Evolutionary conservation across 2,888 invertebrate genomes (phyloP), one percentile per base, ranked within the genome.

Genomic region (Eupelmus urozonus): DNA sequence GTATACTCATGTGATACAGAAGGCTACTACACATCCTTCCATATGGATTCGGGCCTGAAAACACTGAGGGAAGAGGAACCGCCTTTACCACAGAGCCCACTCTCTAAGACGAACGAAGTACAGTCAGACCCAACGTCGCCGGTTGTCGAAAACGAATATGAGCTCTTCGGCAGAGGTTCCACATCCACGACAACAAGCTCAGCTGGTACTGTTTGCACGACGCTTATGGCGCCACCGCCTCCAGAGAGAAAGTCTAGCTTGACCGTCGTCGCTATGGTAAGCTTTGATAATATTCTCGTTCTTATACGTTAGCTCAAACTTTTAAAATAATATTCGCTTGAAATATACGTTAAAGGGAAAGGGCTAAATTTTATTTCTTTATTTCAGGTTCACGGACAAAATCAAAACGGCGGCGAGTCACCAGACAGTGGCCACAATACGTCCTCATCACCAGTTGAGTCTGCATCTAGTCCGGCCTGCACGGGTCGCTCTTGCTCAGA

Each of bases 21-120:
- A 90, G 98, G 98, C 7, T 98, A 98, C 90, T 98, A 97, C 89
- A 98, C 98, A 0, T 98, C 98, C 23, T 98, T 98, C 91, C 98
- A 98, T 90, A 95, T 97, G 92, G 98, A 98, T 90, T 97, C 97
- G 74, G 98, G 98, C 0, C 90, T 98, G 80, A 96, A 96, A 87
- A 96, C 96, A 0, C 90, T 96, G 16, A 94, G 95, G 86, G 96
- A 96, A 90, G 93, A 93, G 84, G 94, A 94, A 83, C 92, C 94
- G 81, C 90, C 91, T 81, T 16, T 92, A 82, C 70, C 79, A 0
- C 92, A 93, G 81, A 94, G 94, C 27, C 95, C 96, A 0, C 88
- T 95, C 86, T 94, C 93, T 11, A 94, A 92, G 86, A 94, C 94
- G 45, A 87, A 84, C 59, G 88, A 88, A 57, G 63, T 87, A 7